A percentile compares a stretch with the other conserved stretches of the same genome.
Evolutionary conservation across 1,140 invertebrate genomes (phyloP).

Genomic region (Alviniconcha marisindica): DNA sequence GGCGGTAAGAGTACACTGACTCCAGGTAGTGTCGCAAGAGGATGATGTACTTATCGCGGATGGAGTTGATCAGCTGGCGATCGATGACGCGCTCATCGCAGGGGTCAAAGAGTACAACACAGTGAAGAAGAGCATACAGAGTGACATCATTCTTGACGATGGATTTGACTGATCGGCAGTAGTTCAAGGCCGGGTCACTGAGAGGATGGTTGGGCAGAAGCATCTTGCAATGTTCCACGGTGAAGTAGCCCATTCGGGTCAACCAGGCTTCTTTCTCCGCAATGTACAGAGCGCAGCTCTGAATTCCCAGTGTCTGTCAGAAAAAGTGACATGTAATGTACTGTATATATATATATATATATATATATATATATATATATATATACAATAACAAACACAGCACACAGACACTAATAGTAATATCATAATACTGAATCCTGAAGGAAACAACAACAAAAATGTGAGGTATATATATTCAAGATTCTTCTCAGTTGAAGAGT

Average conservation of each 20-base stretch:
- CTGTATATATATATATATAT: too few species aligned
- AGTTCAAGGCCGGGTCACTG: slow-evolving; percentile 35
- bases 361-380: neutral
- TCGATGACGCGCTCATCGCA: slow-evolving; percentile 87
- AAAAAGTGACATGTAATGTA: too few species aligned
- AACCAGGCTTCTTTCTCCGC: slow-evolving; percentile 33
- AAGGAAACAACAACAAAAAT: too few species aligned
- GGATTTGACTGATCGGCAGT: slow-evolving; percentile 64
- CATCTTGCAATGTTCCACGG: neutral
- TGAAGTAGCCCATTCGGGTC: neutral
- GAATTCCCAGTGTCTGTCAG: neutral
- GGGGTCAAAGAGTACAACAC: slow-evolving; percentile 91
- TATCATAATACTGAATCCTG: too few species aligned
- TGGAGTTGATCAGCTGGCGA: slow-evolving; percentile 80
- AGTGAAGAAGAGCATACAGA: slow-evolving; percentile 91
- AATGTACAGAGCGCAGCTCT: slow-evolving; percentile 30
- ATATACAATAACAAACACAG: too few species aligned
- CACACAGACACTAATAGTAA: too few species aligned
- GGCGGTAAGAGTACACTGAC: slow-evolving; percentile 81
- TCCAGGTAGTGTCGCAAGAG: slow-evolving; percentile 91
- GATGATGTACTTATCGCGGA: slow-evolving; percentile 93
- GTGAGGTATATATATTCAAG: too few species aligned
- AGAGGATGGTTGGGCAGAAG: slow-evolving; percentile 28
- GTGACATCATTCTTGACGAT: slow-evolving; percentile 62
- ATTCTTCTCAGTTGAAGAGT: too few species aligned